phyloP scores from a whole-genome alignment of 1,140 invertebrate species.

The Cotesia vestalis region DNA sequence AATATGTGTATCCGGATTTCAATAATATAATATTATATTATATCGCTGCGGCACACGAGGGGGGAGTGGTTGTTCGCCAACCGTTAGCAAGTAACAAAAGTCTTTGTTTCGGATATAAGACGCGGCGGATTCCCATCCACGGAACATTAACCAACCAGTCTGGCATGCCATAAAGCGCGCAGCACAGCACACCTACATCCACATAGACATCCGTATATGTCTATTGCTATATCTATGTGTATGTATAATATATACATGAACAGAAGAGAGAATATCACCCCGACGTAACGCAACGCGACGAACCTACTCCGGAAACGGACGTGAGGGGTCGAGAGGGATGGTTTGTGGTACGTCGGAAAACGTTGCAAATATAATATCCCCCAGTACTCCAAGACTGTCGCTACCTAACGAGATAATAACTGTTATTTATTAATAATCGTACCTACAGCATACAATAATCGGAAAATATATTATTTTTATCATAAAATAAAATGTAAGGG shows the following conservation, averaged over 20 bases:
- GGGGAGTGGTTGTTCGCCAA: background rate
- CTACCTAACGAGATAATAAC: slow-evolving; percentile 32
- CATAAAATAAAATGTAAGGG: background rate
- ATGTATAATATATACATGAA: too few relatives aligned
- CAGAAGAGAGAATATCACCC: slow-evolving; percentile 11
- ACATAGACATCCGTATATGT: slow-evolving; percentile 5
- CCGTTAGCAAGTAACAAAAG: slow-evolving; percentile 2
- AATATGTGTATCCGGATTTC: slow-evolving; percentile 1
- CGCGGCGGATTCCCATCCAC: slow-evolving; percentile 41
- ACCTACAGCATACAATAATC: background rate
- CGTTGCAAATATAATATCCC: slow-evolving; percentile 26
- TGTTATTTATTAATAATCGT: slow-evolving; percentile 19
- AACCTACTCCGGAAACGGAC: slow-evolving; percentile 36
- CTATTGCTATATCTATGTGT: slow-evolving; percentile 11
- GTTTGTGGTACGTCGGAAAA: slow-evolving; percentile 28
- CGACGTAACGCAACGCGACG: slow-evolving; percentile 25
- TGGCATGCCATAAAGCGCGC: slow-evolving; percentile 9
- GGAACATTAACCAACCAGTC: slow-evolving; percentile 56
- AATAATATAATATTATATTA: background rate
- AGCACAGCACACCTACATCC: background rate
- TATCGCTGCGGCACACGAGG: background rate
- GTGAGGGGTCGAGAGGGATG: slow-evolving; percentile 18
- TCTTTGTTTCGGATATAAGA: slow-evolving; percentile 35
- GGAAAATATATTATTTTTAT: background rate
- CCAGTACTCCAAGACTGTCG: slow-evolving; percentile 29